Evolutionary conservation across 2,113 vertebrate genomes (phyloP).

Genomic region (Candoia aspera): DNA sequence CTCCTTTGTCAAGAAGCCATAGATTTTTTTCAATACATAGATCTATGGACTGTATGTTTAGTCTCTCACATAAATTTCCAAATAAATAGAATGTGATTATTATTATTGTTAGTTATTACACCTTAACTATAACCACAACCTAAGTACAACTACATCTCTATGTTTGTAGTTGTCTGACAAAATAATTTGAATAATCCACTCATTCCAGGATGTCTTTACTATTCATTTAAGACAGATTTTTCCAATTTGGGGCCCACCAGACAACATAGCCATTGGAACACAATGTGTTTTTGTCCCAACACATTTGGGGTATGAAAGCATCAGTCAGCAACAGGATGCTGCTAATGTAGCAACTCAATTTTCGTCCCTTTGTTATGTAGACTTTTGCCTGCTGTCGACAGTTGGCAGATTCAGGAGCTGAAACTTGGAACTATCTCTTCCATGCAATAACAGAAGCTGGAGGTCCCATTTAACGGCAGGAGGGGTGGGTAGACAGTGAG

Average conservation of each 20-base stretch:
- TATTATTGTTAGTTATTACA: neutral
- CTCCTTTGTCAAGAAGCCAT: slow-evolving; percentile 42
- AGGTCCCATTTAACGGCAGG: too few species aligned
- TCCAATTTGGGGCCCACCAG: neutral
- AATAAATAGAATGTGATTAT: slow-evolving; percentile 23
- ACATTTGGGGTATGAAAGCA: neutral
- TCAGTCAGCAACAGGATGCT: neutral
- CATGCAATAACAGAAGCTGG: neutral
- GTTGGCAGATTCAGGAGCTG: neutral
- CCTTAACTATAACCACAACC: neutral
- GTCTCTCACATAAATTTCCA: slow-evolving; percentile 40
- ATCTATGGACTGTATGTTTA: slow-evolving; percentile 14
- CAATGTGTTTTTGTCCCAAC: neutral
- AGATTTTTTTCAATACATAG: slow-evolving; percentile 35
- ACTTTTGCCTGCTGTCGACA: neutral
- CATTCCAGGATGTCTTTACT: neutral
- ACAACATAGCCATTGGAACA: neutral
- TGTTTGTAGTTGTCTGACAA: neutral
- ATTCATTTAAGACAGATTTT: neutral
- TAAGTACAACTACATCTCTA: neutral
- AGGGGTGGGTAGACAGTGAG: neutral
- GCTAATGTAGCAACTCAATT: neutral
- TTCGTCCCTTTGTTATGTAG: neutral
- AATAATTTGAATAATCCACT: neutral
- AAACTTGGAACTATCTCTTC: neutral